Conservation (phyloP, 1,140 invertebrate genomes). For the Copidosoma floridanum region DNA sequence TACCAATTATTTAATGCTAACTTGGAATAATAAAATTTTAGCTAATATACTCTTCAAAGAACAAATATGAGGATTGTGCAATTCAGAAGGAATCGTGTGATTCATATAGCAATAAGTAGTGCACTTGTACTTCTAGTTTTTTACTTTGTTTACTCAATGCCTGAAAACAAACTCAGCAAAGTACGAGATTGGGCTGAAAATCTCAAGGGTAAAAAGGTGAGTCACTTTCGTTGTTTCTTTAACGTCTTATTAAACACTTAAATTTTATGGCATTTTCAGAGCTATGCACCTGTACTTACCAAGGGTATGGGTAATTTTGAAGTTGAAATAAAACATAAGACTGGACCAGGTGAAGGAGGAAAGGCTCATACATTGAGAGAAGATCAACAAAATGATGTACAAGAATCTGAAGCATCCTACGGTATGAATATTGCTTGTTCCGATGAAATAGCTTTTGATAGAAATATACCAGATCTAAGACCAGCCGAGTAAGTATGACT, state of each 20-base stretch:
- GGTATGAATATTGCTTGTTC: conserved; percentile 97
- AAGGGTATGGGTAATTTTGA: conserved; percentile 67
- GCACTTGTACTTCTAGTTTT: conserved; percentile 40
- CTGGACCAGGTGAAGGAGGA: conserved; percentile 83
- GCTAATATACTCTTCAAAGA: neutral
- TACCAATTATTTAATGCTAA: no score
- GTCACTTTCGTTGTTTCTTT: conserved; percentile 1
- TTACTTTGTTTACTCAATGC: conserved; percentile 14
- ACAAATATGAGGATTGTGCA: conserved; percentile 51
- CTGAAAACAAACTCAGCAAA: conserved; percentile 34
- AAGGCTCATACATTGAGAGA: conserved; percentile 71
- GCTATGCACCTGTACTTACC: conserved; percentile 37
- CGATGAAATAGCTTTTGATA: conserved; percentile 82
- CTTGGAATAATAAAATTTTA: conserved; percentile 10
- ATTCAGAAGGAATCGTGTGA: conserved; percentile 46
- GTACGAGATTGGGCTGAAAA: conserved; percentile 42
- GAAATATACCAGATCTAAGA: conserved; percentile 85
- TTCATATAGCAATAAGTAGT: conserved; percentile 38
- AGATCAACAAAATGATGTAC: conserved; percentile 73
- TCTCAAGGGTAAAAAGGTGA: conserved; percentile 36
- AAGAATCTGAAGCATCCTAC: conserved; percentile 80
- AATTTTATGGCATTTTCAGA: conserved; percentile 6
- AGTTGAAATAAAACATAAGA: conserved; percentile 59
- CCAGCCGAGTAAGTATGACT: conserved; percentile 68
- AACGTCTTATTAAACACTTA: neutral